These are phyloP conservation scores for Anneissia japonica DNA, from an alignment of 35 echinoderm and acorn worm genomes.

Conservation along the genomic window DNA sequence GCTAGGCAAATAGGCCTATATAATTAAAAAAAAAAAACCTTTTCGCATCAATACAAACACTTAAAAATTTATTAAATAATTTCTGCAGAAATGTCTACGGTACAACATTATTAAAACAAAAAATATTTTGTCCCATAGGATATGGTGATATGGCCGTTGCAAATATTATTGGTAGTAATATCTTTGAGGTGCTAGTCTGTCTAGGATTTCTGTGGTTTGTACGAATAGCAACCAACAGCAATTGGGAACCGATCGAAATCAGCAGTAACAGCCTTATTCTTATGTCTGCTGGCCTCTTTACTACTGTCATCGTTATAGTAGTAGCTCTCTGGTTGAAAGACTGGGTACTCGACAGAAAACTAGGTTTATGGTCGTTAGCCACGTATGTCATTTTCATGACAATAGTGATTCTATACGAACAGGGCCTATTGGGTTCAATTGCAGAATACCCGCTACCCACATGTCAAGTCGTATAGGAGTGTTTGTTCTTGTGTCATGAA, in stretches of 20 bases:
- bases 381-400: conserved; percentile 35
- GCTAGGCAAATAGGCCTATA: no score
- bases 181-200: conserved; percentile 83
- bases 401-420: conserved; percentile 24
- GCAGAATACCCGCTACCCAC: no score
- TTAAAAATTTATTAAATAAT: no score
- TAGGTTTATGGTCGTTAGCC: conserved; percentile 27
- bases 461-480: no score
- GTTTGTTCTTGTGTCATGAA: no score
- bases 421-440: conserved; percentile 12
- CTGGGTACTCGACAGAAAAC: conserved; percentile 55
- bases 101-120: no score
- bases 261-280: conserved; percentile 49
- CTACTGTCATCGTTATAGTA: conserved; percentile 55
- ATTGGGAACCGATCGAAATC: conserved; percentile 28
- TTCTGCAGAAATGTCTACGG: no score
- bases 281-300: conserved; percentile 40
- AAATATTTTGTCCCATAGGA: conserved; percentile 46
- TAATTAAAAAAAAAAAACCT: no score
- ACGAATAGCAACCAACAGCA: neutral
- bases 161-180: conserved; percentile 93
- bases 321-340: conserved; percentile 59
- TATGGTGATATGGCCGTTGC: conserved; percentile 81
- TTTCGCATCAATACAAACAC: no score
- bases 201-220: conserved; percentile 84